Evolutionary conservation across 1,140 invertebrate genomes (phyloP).

Genomic region (Hydropsyche tenuis): DNA sequence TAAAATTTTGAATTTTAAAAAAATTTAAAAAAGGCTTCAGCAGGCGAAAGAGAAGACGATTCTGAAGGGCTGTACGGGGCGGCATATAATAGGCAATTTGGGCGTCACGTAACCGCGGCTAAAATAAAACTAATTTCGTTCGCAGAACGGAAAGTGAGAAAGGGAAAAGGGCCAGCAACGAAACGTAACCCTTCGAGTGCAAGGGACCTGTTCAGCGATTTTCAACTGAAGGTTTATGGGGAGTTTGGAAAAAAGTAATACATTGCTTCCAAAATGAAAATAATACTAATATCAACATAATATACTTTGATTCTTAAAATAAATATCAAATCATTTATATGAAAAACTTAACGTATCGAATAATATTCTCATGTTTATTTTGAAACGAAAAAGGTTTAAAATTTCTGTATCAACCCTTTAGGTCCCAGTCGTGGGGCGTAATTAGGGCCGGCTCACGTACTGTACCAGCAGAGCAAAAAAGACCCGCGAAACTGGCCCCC

Average conservation of each 20-base stretch:
- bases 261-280: too few species aligned
- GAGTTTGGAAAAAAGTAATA: too few species aligned
- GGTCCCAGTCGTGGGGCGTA: slow-evolving; percentile 40
- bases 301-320: too few species aligned
- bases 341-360: too few species aligned
- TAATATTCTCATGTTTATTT: too few species aligned
- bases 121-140: slow-evolving; percentile 50
- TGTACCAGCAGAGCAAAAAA: slow-evolving; percentile 41
- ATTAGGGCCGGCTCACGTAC: slow-evolving; percentile 49
- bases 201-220: too few species aligned
- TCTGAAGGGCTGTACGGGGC: background rate
- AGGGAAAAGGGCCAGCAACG: too few species aligned
- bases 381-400: too few species aligned
- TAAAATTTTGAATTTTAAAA: background rate
- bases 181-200: slow-evolving; percentile 43
- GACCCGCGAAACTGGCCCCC: slow-evolving; percentile 26
- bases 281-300: too few species aligned
- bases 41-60: background rate
- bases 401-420: slow-evolving; percentile 48
- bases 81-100: slow-evolving; percentile 30
- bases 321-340: too few species aligned
- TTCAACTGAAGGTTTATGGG: too few species aligned
- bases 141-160: slow-evolving; percentile 12
- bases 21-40: background rate
- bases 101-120: slow-evolving; percentile 39